phyloP scores from a whole-genome alignment of 2,797 vertebrate genomes.

The Aythya fuligula region DNA sequence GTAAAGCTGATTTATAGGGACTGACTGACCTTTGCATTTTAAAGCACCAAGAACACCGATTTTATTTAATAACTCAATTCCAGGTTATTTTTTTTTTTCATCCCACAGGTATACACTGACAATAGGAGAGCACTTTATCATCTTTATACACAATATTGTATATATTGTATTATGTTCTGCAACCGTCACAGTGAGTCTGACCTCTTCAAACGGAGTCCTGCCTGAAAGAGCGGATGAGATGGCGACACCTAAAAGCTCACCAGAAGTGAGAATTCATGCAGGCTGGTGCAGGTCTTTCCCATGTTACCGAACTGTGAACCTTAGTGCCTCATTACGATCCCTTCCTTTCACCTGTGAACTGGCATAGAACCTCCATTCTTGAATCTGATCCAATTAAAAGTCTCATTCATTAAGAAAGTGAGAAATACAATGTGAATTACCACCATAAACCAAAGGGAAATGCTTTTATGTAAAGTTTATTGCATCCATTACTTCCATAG shows the following conservation, averaged over 20 bases:
- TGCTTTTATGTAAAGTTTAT: constrained; percentile 26
- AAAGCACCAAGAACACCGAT: neutral
- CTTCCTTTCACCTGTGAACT: neutral
- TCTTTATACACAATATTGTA: too few species aligned
- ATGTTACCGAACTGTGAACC: neutral
- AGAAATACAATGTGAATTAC: neutral
- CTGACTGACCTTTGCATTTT: neutral
- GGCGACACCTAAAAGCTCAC: neutral
- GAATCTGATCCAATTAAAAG: neutral
- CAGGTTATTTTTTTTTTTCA: neutral
- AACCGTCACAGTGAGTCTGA: neutral
- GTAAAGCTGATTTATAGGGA: neutral
- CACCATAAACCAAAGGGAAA: constrained; percentile 1
- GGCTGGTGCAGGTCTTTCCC: neutral
- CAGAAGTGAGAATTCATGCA: neutral
- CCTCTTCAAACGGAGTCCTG: neutral
- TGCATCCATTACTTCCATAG: constrained; percentile 22
- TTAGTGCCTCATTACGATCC: neutral
- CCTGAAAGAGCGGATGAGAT: neutral
- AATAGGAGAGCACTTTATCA: neutral
- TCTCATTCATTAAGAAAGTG: neutral
- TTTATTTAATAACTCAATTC: neutral
- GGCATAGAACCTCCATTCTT: neutral
- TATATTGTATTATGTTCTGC: too few species aligned
- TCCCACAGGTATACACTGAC: neutral